A percentile compares a stretch with the other conserved stretches of the same genome.
phyloP scores from a whole-genome alignment of 2,797 vertebrate genomes.

The Cheirogaleus major region DNA sequence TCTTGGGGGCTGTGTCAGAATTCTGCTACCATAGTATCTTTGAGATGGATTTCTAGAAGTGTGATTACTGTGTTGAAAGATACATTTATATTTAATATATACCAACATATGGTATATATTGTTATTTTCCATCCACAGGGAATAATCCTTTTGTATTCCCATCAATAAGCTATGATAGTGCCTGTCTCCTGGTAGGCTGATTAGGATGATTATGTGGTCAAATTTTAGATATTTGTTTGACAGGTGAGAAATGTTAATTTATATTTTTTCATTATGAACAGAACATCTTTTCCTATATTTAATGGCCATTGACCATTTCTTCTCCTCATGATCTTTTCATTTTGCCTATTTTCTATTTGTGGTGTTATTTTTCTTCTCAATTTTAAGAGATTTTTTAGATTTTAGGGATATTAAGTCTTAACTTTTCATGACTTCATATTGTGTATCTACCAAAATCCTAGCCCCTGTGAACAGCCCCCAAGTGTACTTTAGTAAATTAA shows the following conservation, averaged over 20 bases:
- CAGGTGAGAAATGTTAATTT: background rate
- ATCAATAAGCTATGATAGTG: background rate
- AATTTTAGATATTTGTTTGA: background rate
- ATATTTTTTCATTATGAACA: background rate
- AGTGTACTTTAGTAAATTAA: background rate
- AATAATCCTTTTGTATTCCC: background rate
- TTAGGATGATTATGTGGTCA: background rate
- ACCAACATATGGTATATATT: background rate
- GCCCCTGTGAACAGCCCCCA: background rate
- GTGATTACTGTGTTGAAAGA: background rate
- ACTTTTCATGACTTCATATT: background rate
- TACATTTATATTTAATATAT: background rate
- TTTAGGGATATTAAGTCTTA: background rate
- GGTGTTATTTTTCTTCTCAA: background rate
- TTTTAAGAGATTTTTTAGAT: conserved; percentile 6
- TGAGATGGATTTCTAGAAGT: background rate
- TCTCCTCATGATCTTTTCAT: background rate
- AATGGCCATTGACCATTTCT: background rate
- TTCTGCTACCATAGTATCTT: background rate
- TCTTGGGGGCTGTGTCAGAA: background rate
- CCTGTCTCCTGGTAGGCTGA: background rate
- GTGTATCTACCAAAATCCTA: background rate
- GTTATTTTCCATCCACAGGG: background rate
- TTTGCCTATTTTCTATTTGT: background rate
- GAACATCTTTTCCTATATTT: background rate